Evolutionary conservation across 2,113 vertebrate genomes (phyloP), one percentile per base, ranked within the genome.

Genomic region (Microtus oregoni): DNA sequence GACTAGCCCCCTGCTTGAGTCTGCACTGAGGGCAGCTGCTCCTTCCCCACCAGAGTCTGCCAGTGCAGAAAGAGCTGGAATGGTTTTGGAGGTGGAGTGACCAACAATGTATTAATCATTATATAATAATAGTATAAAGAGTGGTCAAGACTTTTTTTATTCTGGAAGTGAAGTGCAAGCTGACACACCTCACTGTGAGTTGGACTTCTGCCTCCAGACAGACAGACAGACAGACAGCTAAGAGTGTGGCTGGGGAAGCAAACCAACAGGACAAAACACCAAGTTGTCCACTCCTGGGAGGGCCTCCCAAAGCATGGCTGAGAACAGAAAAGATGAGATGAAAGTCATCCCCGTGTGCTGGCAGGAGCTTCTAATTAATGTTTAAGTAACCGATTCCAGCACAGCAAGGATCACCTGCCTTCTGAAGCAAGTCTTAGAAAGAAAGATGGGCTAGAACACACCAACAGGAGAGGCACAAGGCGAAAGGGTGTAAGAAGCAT

Each of bases 331-430:
- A 61, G 50, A 24, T 24, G 24, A 35, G 35, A 24, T 63, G 30
- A 24, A n/a, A 4, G 5, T 32, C 15, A 61, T 35, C 5, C 47
- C 32, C 1, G 0, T 7, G 14, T 20, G 4, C 26, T 4, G 35
- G 91, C 9, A 14, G 41, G 82, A 17, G 7, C 26, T 9, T 52
- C 38, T 76, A 17, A 50, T 41, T 63, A 32, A 79, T 75, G 19
- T 50, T 73, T 67, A 50, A 68, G 76, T 11, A 91, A 50, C 75
- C 28, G 9, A 8, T 61, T 73, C 24, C 67, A 52, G 32, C 86
- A 35, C 11, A 47, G 10, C 30, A 72, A 83, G 14, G 55, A 8
- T 17, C 5, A 0, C 22, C n/a, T 14, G 24, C 75, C 44, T 88
- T 88, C 52, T 22, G 63, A 91, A 86, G 55, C 82, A 75, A 75